Evolutionary conservation across 1,140 invertebrate species (phyloP).

Genomic region (Orchesella cincta): DNA sequence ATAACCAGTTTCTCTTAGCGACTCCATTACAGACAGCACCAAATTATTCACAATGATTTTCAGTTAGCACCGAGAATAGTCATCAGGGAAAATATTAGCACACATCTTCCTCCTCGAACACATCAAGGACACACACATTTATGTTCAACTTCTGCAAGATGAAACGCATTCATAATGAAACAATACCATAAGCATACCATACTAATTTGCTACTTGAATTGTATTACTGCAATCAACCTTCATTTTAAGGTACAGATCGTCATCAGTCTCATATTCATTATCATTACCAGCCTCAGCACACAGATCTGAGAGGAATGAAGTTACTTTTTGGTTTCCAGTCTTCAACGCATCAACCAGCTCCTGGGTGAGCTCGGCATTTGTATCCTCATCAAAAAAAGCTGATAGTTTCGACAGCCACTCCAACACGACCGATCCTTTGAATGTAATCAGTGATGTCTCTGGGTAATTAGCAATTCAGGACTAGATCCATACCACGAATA

Average conservation of each 20-base stretch:
- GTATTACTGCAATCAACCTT: not conserved
- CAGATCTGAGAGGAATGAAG: not conserved
- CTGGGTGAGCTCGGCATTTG: constrained; percentile 63
- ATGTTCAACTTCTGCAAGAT: not conserved
- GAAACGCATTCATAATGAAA: not conserved
- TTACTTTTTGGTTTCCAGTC: not conserved
- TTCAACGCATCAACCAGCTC: not conserved
- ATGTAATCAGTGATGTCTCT: constrained; percentile 88
- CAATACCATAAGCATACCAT: not conserved
- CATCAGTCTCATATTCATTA: not conserved
- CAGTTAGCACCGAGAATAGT: no score
- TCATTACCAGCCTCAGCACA: not conserved
- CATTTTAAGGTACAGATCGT: not conserved
- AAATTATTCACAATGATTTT: no score
- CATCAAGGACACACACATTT: not conserved
- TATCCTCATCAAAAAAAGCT: constrained; percentile 76
- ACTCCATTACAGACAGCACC: no score
- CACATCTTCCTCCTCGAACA: not conserved
- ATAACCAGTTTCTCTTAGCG: no score
- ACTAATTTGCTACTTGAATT: not conserved
- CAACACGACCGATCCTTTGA: constrained; percentile 89
- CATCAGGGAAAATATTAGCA: no score
- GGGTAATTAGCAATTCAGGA: constrained; percentile 91
- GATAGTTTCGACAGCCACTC: constrained; percentile 79
- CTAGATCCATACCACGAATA: constrained; percentile 78